Percentiles rank a stretch among this genome's conserved stretches.
Evolutionary conservation across 2,113 vertebrate genomes (phyloP).

Genomic region (Oryzias javanicus): DNA sequence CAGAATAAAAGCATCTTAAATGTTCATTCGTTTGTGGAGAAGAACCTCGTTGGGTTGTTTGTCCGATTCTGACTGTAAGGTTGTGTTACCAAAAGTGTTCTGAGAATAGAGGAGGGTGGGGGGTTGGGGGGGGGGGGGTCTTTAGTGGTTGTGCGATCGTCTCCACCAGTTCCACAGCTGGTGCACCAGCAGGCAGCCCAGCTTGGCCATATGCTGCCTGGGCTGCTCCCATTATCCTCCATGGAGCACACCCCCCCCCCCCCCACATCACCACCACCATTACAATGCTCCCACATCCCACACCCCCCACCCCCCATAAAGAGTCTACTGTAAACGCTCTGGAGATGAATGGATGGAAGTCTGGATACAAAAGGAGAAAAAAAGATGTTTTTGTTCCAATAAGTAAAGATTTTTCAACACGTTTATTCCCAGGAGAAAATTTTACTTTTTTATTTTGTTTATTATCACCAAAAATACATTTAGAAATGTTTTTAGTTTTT

Average conservation of each 20-base stretch:
- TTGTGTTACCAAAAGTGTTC: slow-evolving; percentile 2
- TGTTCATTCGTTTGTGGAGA: too few species aligned
- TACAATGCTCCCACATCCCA: background rate
- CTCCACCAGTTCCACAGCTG: slow-evolving; percentile 90
- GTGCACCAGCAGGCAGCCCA: slow-evolving; percentile 89
- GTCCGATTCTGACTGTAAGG: background rate
- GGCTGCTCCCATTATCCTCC: slow-evolving; percentile 88
- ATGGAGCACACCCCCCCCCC: slow-evolving; percentile 50
- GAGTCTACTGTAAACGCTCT: background rate
- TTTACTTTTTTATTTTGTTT: too few species aligned
- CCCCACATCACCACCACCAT: slow-evolving; percentile 13
- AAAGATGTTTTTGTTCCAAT: too few species aligned
- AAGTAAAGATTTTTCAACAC: too few species aligned
- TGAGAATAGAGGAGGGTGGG: slow-evolving; percentile 53
- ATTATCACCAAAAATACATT: too few species aligned
- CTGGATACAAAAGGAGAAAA: too few species aligned
- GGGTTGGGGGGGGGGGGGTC: slow-evolving; percentile 63
- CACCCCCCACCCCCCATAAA: slow-evolving; percentile 16
- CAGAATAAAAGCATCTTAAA: too few species aligned
- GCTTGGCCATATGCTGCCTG: slow-evolving; percentile 88
- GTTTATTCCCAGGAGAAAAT: too few species aligned
- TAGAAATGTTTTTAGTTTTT: too few species aligned
- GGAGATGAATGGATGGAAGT: too few species aligned
- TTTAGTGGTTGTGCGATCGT: slow-evolving; percentile 81
- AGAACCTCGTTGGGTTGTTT: too few species aligned